Evolutionary conservation across 2,888 invertebrate genomes (phyloP), one percentile per base, ranked within the genome.

Genomic region (Galeruca laticollis): DNA sequence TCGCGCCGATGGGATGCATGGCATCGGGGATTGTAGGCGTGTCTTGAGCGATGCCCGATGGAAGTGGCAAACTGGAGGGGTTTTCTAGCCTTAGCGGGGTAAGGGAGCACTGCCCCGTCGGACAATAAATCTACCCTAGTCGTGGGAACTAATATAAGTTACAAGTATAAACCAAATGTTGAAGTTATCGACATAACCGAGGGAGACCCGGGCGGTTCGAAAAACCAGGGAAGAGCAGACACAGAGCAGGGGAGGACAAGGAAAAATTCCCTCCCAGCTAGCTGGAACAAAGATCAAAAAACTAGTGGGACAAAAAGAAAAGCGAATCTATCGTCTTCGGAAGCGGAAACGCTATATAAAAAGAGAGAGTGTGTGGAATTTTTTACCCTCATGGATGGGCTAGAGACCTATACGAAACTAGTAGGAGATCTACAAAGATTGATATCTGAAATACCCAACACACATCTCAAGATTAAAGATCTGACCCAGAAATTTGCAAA

Each of bases 31-130:
- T 43, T 47, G 47, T 47, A 61, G 60, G 60, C 15, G 47, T 47
- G 62, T 51, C 62, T 43, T n/a, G 8, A 61, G 61, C 61, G 49
- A 61, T 61, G 61, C 61, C 61, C 61, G 13, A 26, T 49, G 62
- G 62, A 62, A 9, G 26, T 18, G 51, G 62, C 62, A 20, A 62
- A 31, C 62, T 51, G 33, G 37, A 49, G 35, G 51, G 61, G 40
- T n/a, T n/a, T n/a, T 40, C 15, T 20, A 18, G 49, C 49, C 49
- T 49, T 49, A 49, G 49, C 49, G 49, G 20, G 49, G 49, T 51
- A 51, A 6, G 18, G 49, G 49, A 15, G 40, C 40, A 40, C 40
- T 40, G 40, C 40, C 40, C 4, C n/a, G n/a, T n/a, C n/a, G 40
- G 3, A 18, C 21, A 0, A 1, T 18, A 3, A 2, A 18, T 20